Evolutionary conservation across 2,797 vertebrate species (phyloP), one percentile per base, ranked within the genome.

Genomic region (Sebastes minor): DNA sequence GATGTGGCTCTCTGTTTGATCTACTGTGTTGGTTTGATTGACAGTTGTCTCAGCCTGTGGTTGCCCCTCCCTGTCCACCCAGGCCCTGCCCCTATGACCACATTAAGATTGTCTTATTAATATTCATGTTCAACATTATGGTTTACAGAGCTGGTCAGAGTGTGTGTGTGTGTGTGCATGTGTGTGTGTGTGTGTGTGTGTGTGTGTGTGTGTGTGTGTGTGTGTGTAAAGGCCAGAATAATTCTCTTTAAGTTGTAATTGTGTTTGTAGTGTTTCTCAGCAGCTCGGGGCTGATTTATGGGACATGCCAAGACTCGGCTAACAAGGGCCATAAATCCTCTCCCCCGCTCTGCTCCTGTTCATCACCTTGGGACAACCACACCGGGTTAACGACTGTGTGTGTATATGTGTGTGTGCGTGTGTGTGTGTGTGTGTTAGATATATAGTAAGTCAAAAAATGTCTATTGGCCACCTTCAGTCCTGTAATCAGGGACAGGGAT

Each of bases 291-390:
- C 87, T 94, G 92, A 94, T 94, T 94, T 94, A 93, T 94, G 89
- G 88, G 83, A 66, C 81, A 81, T 91, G 89, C 91, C 89, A 92
- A 81, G 67, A 71, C 89, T 86, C 46, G 11, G 89, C 86, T 93
- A 94, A 93, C 88, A 93, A 94, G 92, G 82, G 81, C 87, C 80
- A 92, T 93, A 90, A 92, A 94, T 94, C 90, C 81, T 83, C 71
- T 67, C 83, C 77, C 79, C 80, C 68, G 61, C 80, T 76, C 80
- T 69, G 71, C 84, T 90, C 80, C 79, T 89, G 88, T 86, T 88
- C 83, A 78, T 84, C 83, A 87, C 74, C 70, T 72, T 42, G 66
- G 76, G 85, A 83, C 73, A 75, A 73, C 57, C 60, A 74, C 56
- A 57, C 56, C 9, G 4, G 74, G 73, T 83, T 74, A 83, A 74